phyloP scores from a whole-genome alignment of 2,113 vertebrate genomes.

The Rhinogobius similis region DNA sequence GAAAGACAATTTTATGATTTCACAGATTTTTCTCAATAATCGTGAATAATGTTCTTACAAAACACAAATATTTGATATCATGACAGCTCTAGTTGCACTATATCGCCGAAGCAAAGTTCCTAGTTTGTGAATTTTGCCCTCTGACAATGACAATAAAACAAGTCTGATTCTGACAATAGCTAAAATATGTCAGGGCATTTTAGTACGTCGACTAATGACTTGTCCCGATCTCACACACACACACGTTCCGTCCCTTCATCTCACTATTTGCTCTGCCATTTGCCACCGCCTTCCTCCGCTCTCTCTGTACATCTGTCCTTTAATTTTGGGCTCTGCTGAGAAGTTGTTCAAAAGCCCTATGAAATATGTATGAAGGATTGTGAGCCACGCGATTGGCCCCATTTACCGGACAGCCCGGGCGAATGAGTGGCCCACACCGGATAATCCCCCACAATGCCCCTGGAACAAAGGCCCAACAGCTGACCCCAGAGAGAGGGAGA shows the following conservation, averaged over 20 bases:
- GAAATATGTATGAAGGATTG: slow-evolving; percentile 79
- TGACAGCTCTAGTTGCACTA: too few relatives aligned
- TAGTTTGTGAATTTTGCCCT: too few relatives aligned
- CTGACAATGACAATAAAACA: too few relatives aligned
- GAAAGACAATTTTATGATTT: too few relatives aligned
- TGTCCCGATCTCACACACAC: slow-evolving; percentile 16
- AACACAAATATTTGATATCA: too few relatives aligned
- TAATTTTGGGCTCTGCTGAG: slow-evolving; percentile 69
- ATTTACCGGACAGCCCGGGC: slow-evolving; percentile 68
- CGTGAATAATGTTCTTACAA: too few relatives aligned
- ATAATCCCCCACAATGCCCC: slow-evolving; percentile 78
- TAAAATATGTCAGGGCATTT: background rate
- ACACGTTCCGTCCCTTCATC: slow-evolving; percentile 7
- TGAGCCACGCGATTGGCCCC: slow-evolving; percentile 73
- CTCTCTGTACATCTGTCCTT: slow-evolving; percentile 64
- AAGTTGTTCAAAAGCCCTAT: slow-evolving; percentile 73
- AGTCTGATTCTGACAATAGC: background rate
- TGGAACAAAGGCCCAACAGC: slow-evolving; percentile 77
- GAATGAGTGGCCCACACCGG: slow-evolving; percentile 67
- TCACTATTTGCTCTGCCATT: slow-evolving; percentile 3
- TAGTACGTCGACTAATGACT: background rate
- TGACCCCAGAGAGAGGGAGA: slow-evolving; percentile 69
- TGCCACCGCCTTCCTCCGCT: slow-evolving; percentile 14
- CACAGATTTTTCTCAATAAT: too few relatives aligned
- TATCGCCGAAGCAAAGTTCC: too few relatives aligned